phyloP scores from a whole-genome alignment of 2,888 invertebrate genomes.

The Idaea aversata region DNA sequence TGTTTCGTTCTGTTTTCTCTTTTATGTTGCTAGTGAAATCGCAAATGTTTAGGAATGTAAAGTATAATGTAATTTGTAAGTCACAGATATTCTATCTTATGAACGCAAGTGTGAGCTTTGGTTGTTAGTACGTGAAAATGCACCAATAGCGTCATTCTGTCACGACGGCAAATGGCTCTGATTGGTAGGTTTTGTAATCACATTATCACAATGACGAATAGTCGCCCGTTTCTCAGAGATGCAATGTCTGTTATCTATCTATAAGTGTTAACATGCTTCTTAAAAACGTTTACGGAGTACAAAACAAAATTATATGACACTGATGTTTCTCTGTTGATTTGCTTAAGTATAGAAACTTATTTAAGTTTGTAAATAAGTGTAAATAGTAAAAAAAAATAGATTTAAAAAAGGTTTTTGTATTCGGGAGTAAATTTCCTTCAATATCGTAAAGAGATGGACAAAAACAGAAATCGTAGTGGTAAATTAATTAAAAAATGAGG shows the following conservation, averaged over 20 bases:
- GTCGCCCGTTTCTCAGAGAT: no score
- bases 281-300: constrained; percentile 33
- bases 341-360: constrained; percentile 6
- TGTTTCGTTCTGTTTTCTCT: neutral
- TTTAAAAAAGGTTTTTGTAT: neutral
- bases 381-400: constrained; percentile 10
- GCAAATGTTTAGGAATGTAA: no score
- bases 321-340: constrained; percentile 9
- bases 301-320: constrained; percentile 28
- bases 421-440: neutral
- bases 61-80: neutral
- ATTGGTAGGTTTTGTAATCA: neutral
- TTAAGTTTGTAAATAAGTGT: constrained; percentile 24
- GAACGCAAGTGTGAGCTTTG: neutral
- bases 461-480: neutral
- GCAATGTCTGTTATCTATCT: neutral
- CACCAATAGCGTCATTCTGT: neutral
- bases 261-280: neutral
- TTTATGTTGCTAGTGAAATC: no score
- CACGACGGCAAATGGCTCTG: no score
- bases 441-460: neutral
- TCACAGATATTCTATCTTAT: neutral
- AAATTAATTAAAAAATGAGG: neutral
- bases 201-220: neutral
- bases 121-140: neutral